A percentile compares a stretch with the other conserved stretches of the same genome.
Conservation (phyloP, 2,888 invertebrate species). For the Pollenia angustigena region DNA sequence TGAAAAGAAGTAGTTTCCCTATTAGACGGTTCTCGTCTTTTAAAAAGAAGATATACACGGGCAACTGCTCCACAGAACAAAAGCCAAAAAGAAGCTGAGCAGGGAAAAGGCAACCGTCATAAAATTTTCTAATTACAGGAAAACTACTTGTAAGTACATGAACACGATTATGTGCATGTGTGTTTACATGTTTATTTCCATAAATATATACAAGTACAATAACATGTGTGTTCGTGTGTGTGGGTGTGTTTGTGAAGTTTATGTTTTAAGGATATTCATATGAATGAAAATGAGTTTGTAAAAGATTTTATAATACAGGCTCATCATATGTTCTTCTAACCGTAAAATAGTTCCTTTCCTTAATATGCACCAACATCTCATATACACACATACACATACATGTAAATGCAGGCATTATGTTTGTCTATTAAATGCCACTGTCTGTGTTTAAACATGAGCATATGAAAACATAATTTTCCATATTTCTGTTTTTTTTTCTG, state of each 20-base stretch:
- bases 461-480: constrained; percentile 59
- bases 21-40: too few species aligned
- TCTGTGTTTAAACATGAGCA: constrained; percentile 50
- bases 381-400: neutral
- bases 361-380: constrained; percentile 27
- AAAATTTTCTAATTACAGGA: constrained; percentile 74
- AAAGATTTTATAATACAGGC: constrained; percentile 66
- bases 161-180: neutral
- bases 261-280: constrained; percentile 37
- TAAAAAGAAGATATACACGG: neutral
- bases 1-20: constrained; percentile 22
- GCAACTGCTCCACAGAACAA: constrained; percentile 18
- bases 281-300: constrained; percentile 54
- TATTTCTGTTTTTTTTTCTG: constrained; percentile 12
- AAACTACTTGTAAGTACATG: constrained; percentile 66
- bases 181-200: constrained; percentile 41
- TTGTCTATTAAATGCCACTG: constrained; percentile 18
- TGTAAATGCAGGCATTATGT: neutral
- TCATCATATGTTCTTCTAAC: constrained; percentile 65
- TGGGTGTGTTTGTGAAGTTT: neutral
- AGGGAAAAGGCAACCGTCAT: constrained; percentile 64
- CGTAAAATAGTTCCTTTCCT: constrained; percentile 60
- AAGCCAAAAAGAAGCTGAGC: constrained; percentile 56
- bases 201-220: neutral
- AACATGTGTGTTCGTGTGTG: neutral